phyloP scores from a whole-genome alignment of 2,888 invertebrate genomes.

The Oeneis ivallda region DNA sequence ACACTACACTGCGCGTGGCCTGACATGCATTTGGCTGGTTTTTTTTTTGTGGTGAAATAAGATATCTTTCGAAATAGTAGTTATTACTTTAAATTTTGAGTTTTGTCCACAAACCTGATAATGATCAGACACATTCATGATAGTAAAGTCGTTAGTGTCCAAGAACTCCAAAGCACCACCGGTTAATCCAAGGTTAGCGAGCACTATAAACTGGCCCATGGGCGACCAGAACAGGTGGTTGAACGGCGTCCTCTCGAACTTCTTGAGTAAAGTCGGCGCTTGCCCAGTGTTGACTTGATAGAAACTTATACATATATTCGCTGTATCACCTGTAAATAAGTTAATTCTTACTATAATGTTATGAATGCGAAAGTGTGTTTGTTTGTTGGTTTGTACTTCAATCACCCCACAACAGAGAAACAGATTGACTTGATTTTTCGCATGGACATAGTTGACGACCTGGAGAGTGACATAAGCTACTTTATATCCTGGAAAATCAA shows the following conservation, averaged over 20 bases:
- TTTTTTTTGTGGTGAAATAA: too few species aligned
- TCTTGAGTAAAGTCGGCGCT: constrained; percentile 92
- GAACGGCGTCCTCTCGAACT: constrained; percentile 93
- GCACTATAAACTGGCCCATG: constrained; percentile 95
- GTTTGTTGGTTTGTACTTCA: too few species aligned
- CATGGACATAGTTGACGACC: too few species aligned
- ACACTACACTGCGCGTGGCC: too few species aligned
- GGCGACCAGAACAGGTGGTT: constrained; percentile 98
- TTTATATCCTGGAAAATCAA: too few species aligned
- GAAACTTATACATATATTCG: constrained; percentile 93
- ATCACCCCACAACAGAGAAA: too few species aligned
- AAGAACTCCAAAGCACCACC: constrained; percentile 97
- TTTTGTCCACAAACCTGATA: constrained; percentile 83
- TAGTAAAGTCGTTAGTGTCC: constrained; percentile 96
- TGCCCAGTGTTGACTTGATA: constrained; percentile 94
- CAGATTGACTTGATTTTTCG: too few species aligned
- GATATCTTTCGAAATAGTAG: too few species aligned
- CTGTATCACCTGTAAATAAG: constrained; percentile 77
- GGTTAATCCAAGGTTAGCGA: constrained; percentile 92
- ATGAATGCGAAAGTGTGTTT: too few species aligned
- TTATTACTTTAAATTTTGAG: not conserved
- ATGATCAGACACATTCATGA: constrained; percentile 97
- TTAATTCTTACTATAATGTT: too few species aligned
- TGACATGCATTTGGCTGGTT: too few species aligned
- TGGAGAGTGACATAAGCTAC: too few species aligned